Conservation (phyloP, 1,140 invertebrate species). For the Diuraphis noxia region DNA sequence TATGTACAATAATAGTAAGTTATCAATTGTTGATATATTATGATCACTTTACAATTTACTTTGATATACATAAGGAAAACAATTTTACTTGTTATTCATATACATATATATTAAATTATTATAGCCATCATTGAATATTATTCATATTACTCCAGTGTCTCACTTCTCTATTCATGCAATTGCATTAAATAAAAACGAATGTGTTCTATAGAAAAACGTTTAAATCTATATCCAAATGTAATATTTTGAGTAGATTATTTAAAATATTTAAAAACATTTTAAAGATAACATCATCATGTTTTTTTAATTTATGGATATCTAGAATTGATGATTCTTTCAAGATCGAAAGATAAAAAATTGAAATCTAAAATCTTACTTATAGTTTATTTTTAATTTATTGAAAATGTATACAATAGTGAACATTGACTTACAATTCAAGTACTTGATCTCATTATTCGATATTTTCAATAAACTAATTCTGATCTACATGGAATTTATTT, state of each 20-base stretch:
- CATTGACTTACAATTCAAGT: not conserved
- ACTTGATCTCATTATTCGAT: not conserved
- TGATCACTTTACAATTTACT: not conserved
- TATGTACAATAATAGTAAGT: not conserved
- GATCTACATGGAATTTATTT: not conserved
- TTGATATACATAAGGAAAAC: not conserved
- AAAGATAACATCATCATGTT: not conserved
- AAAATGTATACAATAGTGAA: not conserved
- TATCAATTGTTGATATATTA: not conserved
- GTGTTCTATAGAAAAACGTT: not conserved
- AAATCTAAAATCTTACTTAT: not conserved
- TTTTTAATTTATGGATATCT: not conserved
- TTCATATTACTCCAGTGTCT: not conserved
- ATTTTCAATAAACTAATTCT: not conserved
- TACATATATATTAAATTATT: not conserved
- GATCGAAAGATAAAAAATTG: not conserved
- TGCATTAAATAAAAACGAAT: not conserved
- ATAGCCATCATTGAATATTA: not conserved
- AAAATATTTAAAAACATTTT: not conserved
- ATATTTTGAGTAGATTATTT: too few species aligned
- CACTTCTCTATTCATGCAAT: not conserved
- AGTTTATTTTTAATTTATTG: not conserved
- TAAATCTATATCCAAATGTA: too few species aligned
- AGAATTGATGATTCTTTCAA: not conserved
- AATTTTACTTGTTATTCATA: not conserved